Evolutionary conservation across 1,140 invertebrate species (phyloP).

Genomic region (Monomorium pharaonis): DNA sequence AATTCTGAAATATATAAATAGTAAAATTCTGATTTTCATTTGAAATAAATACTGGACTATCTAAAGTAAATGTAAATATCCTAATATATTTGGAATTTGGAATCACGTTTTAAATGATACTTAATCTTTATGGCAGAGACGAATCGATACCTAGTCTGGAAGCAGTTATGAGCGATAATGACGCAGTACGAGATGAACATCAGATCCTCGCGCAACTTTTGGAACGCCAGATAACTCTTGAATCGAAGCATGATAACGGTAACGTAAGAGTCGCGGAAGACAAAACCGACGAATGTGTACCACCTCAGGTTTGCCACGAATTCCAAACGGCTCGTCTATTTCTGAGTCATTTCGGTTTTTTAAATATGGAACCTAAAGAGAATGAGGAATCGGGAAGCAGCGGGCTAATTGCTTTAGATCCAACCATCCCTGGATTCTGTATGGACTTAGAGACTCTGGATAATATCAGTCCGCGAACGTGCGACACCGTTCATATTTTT

Average conservation of each 20-base stretch:
- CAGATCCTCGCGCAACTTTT: constrained; percentile 78
- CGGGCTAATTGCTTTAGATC: constrained; percentile 92
- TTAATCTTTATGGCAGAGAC: constrained; percentile 86
- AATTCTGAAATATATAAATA: background rate
- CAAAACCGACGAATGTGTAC: constrained; percentile 90
- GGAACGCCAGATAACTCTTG: constrained; percentile 83
- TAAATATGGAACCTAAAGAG: constrained; percentile 91
- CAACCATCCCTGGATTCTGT: constrained; percentile 89
- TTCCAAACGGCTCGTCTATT: constrained; percentile 98
- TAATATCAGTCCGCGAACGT: constrained; percentile 92
- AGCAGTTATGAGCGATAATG: constrained; percentile 87
- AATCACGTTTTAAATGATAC: background rate
- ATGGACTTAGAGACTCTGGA: constrained; percentile 91
- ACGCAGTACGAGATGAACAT: constrained; percentile 85
- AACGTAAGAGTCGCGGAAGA: constrained; percentile 85
- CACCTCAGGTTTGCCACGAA: constrained; percentile 93
- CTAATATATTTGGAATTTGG: background rate
- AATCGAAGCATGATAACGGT: constrained; percentile 85
- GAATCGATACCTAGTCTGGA: constrained; percentile 93
- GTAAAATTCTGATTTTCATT: background rate
- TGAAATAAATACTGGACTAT: background rate
- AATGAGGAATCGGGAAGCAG: constrained; percentile 85
- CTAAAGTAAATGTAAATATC: background rate
- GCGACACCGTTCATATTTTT: constrained; percentile 97
- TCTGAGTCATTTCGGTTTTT: constrained; percentile 96